Percentiles rank a stretch among this genome's conserved stretches.
Conservation (phyloP, 2,888 invertebrate species). For the Bunonema sp. region DNA sequence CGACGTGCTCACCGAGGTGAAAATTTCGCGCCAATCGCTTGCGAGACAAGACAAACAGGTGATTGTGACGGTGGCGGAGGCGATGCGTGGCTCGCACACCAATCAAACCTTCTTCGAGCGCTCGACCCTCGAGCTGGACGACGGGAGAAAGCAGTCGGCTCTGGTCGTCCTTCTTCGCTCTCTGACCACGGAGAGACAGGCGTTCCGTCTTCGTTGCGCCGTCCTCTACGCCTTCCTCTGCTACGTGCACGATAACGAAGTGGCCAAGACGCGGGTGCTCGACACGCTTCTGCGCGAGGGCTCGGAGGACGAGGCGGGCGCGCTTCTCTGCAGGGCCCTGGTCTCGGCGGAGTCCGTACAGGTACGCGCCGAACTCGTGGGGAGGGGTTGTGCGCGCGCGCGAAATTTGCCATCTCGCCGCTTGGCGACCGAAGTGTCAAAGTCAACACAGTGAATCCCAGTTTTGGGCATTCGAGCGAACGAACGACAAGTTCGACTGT, state of each 20-base stretch:
- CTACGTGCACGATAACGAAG: conserved; percentile 78
- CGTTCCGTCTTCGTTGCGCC: conserved; percentile 71
- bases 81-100: conserved; percentile 69
- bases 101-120: conserved; percentile 80
- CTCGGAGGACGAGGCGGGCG: conserved; percentile 50
- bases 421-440: too few relatives aligned
- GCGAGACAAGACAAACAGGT: conserved; percentile 56
- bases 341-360: conserved; percentile 14
- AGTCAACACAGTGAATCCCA: too few relatives aligned
- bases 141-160: conserved; percentile 49
- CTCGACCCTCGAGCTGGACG: conserved; percentile 12
- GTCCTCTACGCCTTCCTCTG: conserved; percentile 94
- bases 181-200: conserved; percentile 95
- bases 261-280: conserved; percentile 55
- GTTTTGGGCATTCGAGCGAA: too few relatives aligned
- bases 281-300: conserved; percentile 77
- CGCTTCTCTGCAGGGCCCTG: conserved; percentile 13
- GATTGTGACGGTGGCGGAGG: conserved; percentile 72
- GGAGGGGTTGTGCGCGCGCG: too few relatives aligned
- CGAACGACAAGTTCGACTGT: too few relatives aligned
- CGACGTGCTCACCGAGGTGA: conserved; percentile 81
- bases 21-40: conserved; percentile 47
- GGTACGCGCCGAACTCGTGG: too few relatives aligned
- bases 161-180: conserved; percentile 87
- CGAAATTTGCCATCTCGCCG: too few relatives aligned